Evolutionary conservation across 2,797 vertebrate genomes (phyloP).

Genomic region (Parotocinclus haroldoi): DNA sequence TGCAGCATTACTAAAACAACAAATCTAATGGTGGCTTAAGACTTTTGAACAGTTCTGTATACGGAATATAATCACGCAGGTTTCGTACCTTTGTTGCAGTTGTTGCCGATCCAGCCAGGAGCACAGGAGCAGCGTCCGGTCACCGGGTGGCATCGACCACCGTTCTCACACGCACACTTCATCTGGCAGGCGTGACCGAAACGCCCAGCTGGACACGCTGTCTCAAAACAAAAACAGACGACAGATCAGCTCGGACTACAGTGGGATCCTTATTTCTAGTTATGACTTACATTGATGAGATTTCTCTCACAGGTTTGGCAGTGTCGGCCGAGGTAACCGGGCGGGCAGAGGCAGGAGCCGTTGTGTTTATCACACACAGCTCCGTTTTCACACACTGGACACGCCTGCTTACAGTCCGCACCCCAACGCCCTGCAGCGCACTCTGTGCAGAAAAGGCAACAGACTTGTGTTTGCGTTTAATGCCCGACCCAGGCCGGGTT

Average conservation of each 20-base stretch:
- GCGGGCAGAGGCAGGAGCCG: constrained; percentile 76
- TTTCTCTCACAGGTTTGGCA: constrained; percentile 83
- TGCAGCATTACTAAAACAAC: too few species aligned
- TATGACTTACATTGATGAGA: too few species aligned
- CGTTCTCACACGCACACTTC: constrained; percentile 83
- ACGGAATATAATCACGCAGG: too few species aligned
- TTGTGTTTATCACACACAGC: constrained; percentile 75
- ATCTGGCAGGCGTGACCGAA: constrained; percentile 81
- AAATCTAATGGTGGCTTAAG: too few species aligned
- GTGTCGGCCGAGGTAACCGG: constrained; percentile 75
- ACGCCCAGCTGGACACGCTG: constrained; percentile 79
- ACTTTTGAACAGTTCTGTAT: too few species aligned
- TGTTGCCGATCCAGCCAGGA: constrained; percentile 81
- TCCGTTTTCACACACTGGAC: constrained; percentile 76
- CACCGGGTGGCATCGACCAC: constrained; percentile 77
- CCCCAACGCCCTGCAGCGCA: constrained; percentile 86
- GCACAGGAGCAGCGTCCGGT: constrained; percentile 82
- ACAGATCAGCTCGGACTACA: not conserved
- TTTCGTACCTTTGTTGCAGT: constrained; percentile 81
- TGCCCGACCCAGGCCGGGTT: too few species aligned
- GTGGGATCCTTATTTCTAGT: not conserved
- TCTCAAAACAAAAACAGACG: not conserved
- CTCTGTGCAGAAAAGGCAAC: constrained; percentile 64
- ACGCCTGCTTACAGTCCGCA: constrained; percentile 76
- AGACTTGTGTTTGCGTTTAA: too few species aligned